Percentiles rank a stretch among this genome's conserved stretches.
Evolutionary conservation across 2,113 vertebrate species (phyloP).

Genomic region (Alouatta palliata): DNA sequence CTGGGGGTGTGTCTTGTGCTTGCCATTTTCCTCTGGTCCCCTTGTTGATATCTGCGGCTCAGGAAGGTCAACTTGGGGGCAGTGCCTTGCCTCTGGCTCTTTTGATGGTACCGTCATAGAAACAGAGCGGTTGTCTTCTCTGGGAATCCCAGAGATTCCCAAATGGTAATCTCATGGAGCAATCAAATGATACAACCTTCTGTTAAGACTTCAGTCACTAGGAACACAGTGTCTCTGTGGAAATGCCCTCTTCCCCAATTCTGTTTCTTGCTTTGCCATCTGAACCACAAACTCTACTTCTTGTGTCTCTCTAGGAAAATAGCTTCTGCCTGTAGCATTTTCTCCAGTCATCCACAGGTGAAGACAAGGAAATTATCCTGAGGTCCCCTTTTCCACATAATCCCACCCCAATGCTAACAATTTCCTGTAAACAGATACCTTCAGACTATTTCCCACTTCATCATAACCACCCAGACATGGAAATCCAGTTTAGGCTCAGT

Average conservation of each 20-base stretch:
- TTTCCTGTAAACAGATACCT: background rate
- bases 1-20: background rate
- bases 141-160: background rate
- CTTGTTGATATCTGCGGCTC: too few relatives aligned
- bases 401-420: background rate
- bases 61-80: background rate
- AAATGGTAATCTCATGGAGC: background rate
- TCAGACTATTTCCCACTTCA: background rate
- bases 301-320: background rate
- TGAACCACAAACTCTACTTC: background rate
- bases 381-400: background rate
- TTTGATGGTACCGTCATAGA: background rate
- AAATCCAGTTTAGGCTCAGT: background rate
- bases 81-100: fast-evolving
- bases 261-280: background rate
- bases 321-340: background rate
- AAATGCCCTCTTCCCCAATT: background rate
- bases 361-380: background rate
- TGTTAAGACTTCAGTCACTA: background rate
- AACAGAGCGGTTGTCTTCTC: background rate
- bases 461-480: background rate
- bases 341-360: background rate
- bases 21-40: background rate
- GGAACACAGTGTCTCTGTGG: background rate
- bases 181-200: background rate